These are phyloP conservation scores for Semicossyphus pulcher DNA, from an alignment of 2,113 vertebrate species.

Conservation along the genomic window DNA sequence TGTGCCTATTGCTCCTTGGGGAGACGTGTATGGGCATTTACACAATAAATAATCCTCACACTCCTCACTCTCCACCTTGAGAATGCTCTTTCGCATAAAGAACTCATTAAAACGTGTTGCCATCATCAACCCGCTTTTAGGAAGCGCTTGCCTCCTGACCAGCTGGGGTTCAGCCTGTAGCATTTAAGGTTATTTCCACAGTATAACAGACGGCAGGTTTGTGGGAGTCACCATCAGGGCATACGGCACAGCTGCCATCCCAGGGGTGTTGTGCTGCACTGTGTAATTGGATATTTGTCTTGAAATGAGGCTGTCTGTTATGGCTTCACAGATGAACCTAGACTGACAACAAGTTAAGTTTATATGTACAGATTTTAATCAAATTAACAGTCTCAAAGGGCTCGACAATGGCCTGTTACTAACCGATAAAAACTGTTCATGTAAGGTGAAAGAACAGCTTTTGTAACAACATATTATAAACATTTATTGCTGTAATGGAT, in stretches of 20 bases:
- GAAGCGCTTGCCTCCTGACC: slow-evolving; percentile 38
- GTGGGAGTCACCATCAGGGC: slow-evolving; percentile 29
- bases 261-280: slow-evolving; percentile 43
- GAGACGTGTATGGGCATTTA: slow-evolving; percentile 35
- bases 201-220: slow-evolving; percentile 43
- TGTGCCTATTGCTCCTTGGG: slow-evolving; percentile 54
- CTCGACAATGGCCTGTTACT: not conserved
- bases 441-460: not conserved
- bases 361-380: slow-evolving; percentile 16
- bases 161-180: slow-evolving; percentile 45
- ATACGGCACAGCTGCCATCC: slow-evolving; percentile 56
- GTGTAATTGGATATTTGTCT: slow-evolving; percentile 58
- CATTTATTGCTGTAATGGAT: not conserved
- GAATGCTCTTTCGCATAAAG: slow-evolving; percentile 40
- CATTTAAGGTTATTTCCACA: slow-evolving; percentile 55
- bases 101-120: slow-evolving; percentile 53
- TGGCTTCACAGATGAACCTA: slow-evolving; percentile 4
- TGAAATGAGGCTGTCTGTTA: slow-evolving; percentile 43
- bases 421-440: not conserved
- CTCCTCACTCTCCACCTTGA: slow-evolving; percentile 56
- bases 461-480: not conserved
- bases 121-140: slow-evolving; percentile 44
- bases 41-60: slow-evolving; percentile 55
- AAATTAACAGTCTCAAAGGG: slow-evolving; percentile 2
- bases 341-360: slow-evolving; percentile 1